Evolutionary conservation across 2,888 invertebrate genomes (phyloP).

Genomic region (Trachelus stipa): DNA sequence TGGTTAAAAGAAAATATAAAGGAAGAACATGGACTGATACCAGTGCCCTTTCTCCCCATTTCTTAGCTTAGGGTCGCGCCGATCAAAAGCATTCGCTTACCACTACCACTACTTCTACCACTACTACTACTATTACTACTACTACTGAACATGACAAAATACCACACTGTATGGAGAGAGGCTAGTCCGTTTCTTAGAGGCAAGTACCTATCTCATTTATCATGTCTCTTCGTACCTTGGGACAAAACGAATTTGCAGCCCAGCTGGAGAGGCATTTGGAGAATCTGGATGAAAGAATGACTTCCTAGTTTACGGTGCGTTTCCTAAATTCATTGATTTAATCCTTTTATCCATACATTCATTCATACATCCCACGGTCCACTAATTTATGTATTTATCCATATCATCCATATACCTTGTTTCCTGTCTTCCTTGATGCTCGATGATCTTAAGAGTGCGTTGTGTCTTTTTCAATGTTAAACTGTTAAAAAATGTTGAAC

Average conservation of each 20-base stretch:
- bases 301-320: constrained; percentile 30
- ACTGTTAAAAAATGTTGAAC: background rate
- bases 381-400: background rate
- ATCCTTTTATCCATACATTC: background rate
- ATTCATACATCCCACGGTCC: background rate
- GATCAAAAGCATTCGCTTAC: constrained; percentile 67
- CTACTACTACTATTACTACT: constrained; percentile 63
- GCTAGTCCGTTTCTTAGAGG: constrained; percentile 66
- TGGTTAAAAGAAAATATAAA: constrained; percentile 29
- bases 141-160: constrained; percentile 66
- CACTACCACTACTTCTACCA: constrained; percentile 65
- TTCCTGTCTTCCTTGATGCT: background rate
- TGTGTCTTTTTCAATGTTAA: background rate
- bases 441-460: constrained; percentile 2
- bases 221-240: constrained; percentile 48
- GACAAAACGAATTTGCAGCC: constrained; percentile 21
- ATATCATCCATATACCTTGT: background rate
- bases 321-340: constrained; percentile 19
- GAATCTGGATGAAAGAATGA: constrained; percentile 41
- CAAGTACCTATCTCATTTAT: constrained; percentile 65
- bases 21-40: constrained; percentile 57
- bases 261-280: constrained; percentile 51
- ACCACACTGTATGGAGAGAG: constrained; percentile 67
- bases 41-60: constrained; percentile 66
- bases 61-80: constrained; percentile 67